Evolutionary conservation across 37 sponge, comb jelly and placozoan species (phyloP).

Genomic region (Amphimedon queenslandica): DNA sequence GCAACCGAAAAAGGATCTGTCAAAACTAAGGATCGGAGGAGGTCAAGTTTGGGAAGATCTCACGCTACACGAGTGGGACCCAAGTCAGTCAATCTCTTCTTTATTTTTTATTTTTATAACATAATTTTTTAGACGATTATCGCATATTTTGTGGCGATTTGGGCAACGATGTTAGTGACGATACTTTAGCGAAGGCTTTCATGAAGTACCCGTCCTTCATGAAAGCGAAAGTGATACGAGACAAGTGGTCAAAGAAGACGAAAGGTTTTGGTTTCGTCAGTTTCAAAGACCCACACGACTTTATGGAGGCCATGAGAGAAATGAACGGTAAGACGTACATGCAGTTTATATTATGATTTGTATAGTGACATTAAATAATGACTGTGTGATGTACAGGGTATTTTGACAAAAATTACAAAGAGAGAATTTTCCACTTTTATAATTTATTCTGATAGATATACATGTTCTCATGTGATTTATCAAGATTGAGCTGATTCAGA

Average conservation of each 20-base stretch:
- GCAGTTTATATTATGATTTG: too few relatives aligned
- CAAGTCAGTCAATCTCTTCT: conserved; percentile 43
- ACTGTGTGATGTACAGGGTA: too few relatives aligned
- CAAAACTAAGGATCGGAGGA: conserved; percentile 76
- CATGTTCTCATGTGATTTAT: too few relatives aligned
- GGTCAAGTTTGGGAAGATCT: conserved; percentile 89
- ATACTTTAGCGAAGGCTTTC: conserved; percentile 81
- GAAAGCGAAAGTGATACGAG: conserved; percentile 90
- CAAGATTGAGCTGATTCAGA: too few relatives aligned
- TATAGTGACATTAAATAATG: too few relatives aligned
- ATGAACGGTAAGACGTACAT: conserved; percentile 95
- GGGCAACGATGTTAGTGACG: conserved; percentile 96
- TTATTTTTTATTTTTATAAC: too few relatives aligned
- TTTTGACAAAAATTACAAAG: too few relatives aligned
- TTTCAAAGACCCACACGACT: conserved; percentile 94
- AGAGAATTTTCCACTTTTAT: too few relatives aligned
- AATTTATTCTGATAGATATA: too few relatives aligned
- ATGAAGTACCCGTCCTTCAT: conserved; percentile 79
- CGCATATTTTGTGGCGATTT: conserved; percentile 95
- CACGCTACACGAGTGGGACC: conserved; percentile 93
- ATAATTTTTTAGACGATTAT: conserved; percentile 62
- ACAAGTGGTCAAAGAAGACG: conserved; percentile 89
- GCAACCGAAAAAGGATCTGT: conserved; percentile 55
- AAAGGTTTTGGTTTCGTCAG: conserved; percentile 97
- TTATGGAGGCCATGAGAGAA: conserved; percentile 92